Evolutionary conservation across 2,797 vertebrate genomes (phyloP).

Genomic region (Acipenser oxyrinchus): DNA sequence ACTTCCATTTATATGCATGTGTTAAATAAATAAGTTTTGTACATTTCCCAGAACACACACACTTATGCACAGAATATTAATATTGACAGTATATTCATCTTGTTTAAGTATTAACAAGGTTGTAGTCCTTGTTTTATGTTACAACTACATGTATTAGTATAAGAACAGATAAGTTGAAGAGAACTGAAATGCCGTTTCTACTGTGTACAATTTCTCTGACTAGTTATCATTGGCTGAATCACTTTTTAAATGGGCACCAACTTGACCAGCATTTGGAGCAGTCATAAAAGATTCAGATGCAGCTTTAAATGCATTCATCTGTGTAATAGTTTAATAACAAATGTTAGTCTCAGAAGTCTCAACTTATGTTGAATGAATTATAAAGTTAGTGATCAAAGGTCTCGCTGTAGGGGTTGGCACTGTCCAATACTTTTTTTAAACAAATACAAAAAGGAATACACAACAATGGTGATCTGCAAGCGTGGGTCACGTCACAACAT

Average conservation of each 20-base stretch:
- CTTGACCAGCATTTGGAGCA: background rate
- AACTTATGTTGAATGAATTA: conserved; percentile 5
- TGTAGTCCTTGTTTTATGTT: too few relatives aligned
- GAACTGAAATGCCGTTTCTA: too few relatives aligned
- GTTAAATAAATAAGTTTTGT: too few relatives aligned
- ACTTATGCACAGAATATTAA: too few relatives aligned
- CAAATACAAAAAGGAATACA: background rate
- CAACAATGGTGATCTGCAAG: background rate
- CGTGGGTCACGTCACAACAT: conserved; percentile 34
- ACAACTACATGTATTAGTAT: too few relatives aligned
- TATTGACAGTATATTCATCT: too few relatives aligned
- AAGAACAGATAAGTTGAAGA: too few relatives aligned
- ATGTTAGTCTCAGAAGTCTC: conserved; percentile 28
- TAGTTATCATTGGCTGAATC: background rate
- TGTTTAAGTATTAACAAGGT: too few relatives aligned
- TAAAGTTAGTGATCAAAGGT: too few relatives aligned
- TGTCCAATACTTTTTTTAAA: background rate
- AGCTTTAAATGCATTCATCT: conserved; percentile 56
- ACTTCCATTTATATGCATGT: too few relatives aligned
- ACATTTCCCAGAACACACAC: too few relatives aligned
- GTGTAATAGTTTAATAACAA: conserved; percentile 60
- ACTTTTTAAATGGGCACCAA: background rate
- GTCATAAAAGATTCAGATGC: conserved; percentile 35
- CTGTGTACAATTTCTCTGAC: background rate
- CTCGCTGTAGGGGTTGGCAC: background rate